Percentiles rank a stretch among this genome's conserved stretches.
phyloP scores from a whole-genome alignment of 1,140 invertebrate species.

The Tetraneura akinire region DNA sequence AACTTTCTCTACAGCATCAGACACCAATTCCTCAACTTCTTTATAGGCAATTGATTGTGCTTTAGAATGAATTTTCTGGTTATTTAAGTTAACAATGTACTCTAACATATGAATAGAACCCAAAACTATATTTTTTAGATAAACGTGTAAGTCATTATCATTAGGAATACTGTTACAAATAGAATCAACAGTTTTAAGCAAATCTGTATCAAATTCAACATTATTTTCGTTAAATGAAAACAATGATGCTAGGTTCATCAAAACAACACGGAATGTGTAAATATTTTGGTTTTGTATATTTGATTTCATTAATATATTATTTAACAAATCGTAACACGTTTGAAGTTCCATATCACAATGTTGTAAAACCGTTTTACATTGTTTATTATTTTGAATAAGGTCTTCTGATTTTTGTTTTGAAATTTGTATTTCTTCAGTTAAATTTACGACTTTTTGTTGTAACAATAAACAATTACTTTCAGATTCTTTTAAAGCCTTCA shows the following conservation, averaged over 20 bases:
- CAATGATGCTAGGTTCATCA: not conserved
- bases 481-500: slow-evolving; percentile 35
- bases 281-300: slow-evolving; percentile 20
- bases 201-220: not conserved
- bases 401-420: not conserved
- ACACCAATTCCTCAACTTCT: slow-evolving; percentile 26
- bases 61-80: not conserved
- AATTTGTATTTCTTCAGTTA: slow-evolving; percentile 21
- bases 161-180: not conserved
- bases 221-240: slow-evolving; percentile 1
- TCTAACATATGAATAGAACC: slow-evolving; percentile 6
- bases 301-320: not conserved
- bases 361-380: not conserved
- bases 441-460: slow-evolving; percentile 11
- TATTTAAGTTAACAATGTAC: slow-evolving; percentile 2
- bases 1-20: slow-evolving; percentile 30
- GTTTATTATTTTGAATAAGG: not conserved
- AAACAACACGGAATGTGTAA: not conserved
- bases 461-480: slow-evolving; percentile 18
- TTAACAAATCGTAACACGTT: slow-evolving; percentile 11
- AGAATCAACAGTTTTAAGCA: not conserved
- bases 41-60: not conserved
- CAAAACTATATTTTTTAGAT: not conserved
- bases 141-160: slow-evolving; percentile 22
- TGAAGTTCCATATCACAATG: slow-evolving; percentile 24